Conservation (phyloP, 2,888 invertebrate genomes). For the Cryptus armator region DNA sequence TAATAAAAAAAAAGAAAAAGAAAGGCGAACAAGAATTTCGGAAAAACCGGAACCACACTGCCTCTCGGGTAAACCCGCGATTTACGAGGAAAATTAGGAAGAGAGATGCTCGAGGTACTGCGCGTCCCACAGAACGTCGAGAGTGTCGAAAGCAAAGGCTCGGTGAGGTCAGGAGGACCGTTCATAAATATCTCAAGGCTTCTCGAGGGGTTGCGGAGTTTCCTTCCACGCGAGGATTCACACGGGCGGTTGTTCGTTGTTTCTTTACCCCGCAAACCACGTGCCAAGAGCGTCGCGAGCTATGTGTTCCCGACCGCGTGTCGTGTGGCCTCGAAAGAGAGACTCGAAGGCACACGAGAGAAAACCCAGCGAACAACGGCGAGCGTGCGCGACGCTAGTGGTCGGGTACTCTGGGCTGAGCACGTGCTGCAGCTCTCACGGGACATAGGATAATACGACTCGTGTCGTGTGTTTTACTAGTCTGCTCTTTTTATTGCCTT, state of each 20-base stretch:
- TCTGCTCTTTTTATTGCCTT: slow-evolving; percentile 48
- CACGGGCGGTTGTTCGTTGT: slow-evolving; percentile 28
- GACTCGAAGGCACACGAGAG: slow-evolving; percentile 10
- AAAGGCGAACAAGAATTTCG: neutral
- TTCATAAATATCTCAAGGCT: slow-evolving; percentile 27
- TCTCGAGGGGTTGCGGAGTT: slow-evolving; percentile 19
- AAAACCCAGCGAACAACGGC: slow-evolving; percentile 32
- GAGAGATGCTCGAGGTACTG: neutral
- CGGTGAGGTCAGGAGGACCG: slow-evolving; percentile 4
- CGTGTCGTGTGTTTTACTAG: slow-evolving; percentile 64
- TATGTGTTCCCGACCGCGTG: slow-evolving; percentile 34
- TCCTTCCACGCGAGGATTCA: slow-evolving; percentile 24
- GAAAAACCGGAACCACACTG: neutral
- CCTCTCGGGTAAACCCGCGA: neutral
- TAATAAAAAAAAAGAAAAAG: neutral
- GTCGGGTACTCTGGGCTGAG: slow-evolving; percentile 55
- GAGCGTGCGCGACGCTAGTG: slow-evolving; percentile 47
- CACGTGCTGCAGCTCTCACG: slow-evolving; percentile 73
- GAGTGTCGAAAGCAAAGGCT: neutral
- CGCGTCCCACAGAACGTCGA: slow-evolving; percentile 7
- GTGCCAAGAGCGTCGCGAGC: slow-evolving; percentile 33
- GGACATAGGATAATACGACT: slow-evolving; percentile 64
- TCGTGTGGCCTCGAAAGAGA: slow-evolving; percentile 45
- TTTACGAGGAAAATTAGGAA: slow-evolving; percentile 35
- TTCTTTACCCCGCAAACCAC: slow-evolving; percentile 32